Evolutionary conservation across 2,113 vertebrate genomes (phyloP).

Genomic region (Nothocercus julius): DNA sequence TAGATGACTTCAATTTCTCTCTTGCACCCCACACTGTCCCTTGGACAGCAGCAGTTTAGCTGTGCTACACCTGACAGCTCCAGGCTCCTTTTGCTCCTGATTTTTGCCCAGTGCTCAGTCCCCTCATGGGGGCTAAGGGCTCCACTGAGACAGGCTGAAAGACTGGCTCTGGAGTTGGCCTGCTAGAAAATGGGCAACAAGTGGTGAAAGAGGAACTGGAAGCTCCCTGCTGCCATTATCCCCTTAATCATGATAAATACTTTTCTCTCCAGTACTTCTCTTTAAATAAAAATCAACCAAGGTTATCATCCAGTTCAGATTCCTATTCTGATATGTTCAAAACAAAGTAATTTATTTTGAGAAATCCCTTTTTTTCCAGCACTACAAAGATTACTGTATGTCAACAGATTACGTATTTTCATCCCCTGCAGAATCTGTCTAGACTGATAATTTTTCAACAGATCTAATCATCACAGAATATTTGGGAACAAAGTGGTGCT

Average conservation of each 20-base stretch:
- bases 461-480: neutral
- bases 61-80: neutral
- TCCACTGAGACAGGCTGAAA: neutral
- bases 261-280: neutral
- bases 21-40: neutral
- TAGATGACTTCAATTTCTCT: neutral
- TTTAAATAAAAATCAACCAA: neutral
- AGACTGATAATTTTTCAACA: neutral
- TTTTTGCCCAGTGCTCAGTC: neutral
- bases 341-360: neutral
- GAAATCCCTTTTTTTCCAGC: neutral
- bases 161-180: accelerated
- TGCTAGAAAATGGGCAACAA: accelerated
- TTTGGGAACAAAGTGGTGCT: neutral
- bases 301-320: neutral
- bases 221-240: accelerated
- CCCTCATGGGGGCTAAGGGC: accelerated
- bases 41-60: neutral
- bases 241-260: accelerated
- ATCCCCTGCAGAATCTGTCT: neutral
- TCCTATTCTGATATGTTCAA: neutral
- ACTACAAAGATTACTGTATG: neutral
- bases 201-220: neutral
- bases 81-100: neutral
- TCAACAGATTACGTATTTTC: neutral